These are phyloP conservation scores for Branchipolynoe longqiensis DNA, from an alignment of 2,888 invertebrate genomes.

Conservation along the genomic window DNA sequence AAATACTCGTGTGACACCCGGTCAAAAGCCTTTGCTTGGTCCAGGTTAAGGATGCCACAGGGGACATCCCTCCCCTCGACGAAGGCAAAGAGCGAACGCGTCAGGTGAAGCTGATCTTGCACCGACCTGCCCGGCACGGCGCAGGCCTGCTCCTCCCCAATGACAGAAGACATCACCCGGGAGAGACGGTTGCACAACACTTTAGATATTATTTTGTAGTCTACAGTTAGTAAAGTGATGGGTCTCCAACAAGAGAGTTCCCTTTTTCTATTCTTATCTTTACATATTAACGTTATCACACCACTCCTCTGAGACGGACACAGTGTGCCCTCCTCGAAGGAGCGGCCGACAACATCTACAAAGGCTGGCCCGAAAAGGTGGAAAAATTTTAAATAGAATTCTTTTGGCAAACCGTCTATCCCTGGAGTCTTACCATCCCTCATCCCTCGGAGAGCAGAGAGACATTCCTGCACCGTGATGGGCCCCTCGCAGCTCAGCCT, in stretches of 20 bases:
- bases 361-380: slow-evolving; percentile 4
- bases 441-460: neutral
- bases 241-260: slow-evolving; percentile 8
- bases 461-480: neutral
- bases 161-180: neutral
- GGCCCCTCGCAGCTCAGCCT: neutral
- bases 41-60: neutral
- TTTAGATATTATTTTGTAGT: slow-evolving; percentile 31
- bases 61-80: neutral
- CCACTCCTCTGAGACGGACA: slow-evolving; percentile 11
- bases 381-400: slow-evolving; percentile 2
- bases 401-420: slow-evolving; percentile 20
- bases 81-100: neutral
- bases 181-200: neutral
- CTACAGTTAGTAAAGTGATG: slow-evolving; percentile 1
- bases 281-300: slow-evolving; percentile 7
- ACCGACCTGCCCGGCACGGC: slow-evolving; percentile 18
- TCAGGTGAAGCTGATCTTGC: neutral
- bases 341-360: neutral
- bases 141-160: slow-evolving; percentile 6
- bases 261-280: neutral
- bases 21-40: slow-evolving; percentile 36
- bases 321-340: neutral
- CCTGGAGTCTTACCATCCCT: slow-evolving; percentile 17
- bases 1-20: neutral